These are phyloP conservation scores for Hymenopus coronatus DNA, from an alignment of 2,888 invertebrate species.

Conservation along the genomic window DNA sequence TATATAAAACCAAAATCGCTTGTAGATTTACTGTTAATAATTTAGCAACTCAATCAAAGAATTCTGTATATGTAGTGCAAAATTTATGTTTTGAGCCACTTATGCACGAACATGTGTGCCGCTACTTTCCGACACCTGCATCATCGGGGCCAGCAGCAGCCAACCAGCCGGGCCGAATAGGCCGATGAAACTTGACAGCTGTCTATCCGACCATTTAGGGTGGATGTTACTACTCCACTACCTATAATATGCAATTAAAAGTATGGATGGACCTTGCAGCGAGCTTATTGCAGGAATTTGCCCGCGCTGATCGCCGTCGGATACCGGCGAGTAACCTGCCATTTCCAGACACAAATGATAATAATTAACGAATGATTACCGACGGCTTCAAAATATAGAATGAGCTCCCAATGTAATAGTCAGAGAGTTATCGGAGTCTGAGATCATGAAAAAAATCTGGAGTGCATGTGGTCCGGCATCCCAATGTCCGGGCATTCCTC, in stretches of 20 bases:
- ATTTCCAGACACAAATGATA: not conserved
- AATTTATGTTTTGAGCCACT: not conserved
- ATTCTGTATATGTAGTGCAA: no score
- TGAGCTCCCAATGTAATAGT: not conserved
- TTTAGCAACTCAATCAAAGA: no score
- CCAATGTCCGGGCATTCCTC: not conserved
- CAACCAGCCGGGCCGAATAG: no score
- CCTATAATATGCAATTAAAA: not conserved
- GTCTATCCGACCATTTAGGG: not conserved
- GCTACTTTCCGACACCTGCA: not conserved
- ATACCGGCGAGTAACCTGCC: not conserved
- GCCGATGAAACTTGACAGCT: not conserved
- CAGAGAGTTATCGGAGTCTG: not conserved
- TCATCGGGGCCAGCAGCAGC: not conserved
- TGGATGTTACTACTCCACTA: not conserved
- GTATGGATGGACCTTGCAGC: not conserved
- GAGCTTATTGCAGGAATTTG: not conserved
- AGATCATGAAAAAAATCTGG: not conserved
- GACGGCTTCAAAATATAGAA: not conserved
- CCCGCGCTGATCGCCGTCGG: not conserved
- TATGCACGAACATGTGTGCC: not conserved
- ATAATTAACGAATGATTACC: not conserved
- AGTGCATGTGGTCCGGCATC: not conserved
- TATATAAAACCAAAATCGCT: no score
- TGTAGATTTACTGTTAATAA: no score